Base-by-base conservation (phyloP, 2,888 invertebrate species). In the Punctoribates punctum region DNA sequence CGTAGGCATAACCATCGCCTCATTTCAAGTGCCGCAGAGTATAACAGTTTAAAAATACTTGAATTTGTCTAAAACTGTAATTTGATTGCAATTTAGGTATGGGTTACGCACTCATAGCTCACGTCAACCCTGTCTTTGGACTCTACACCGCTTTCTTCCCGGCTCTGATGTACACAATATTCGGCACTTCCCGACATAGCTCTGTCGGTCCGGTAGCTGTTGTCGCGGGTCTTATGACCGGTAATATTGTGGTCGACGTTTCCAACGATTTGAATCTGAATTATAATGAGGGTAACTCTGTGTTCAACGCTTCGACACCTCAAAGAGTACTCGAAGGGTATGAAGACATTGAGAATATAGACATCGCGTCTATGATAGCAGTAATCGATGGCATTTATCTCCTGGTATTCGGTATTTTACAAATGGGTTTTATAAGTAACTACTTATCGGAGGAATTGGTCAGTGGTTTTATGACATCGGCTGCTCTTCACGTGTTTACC, bases 361-460 rank as follows among this genome's bases (percentile, higher is more conserved):
- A 80, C 73, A 73, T 78, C 73, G 77, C 75, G 29, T 73, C 76
- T 13, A 70, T 79, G 27, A 25, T 79, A 13, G 74, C 78, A 42
- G 34, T 80, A 42, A 51, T 76, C 34, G 77, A 76, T 46, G 80
- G 80, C 13, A 57, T 67, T 9, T 72, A 75, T 74, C 57, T 84
- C 82, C 77, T 82, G 2, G 17, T 81, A 5, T 80, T 81, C 62
- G 81, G 81, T 27, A 29, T 82, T 6, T 77, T 82, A 70, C 81
- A 81, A 48, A 79, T 81, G 17, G 82, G 82, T 13, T 77, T 82
- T 6, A 62, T 82, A 46, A 80, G 81, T 13, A 81, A 82, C 9
- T 82, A 81, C 80, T 78, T 82, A 1, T 81, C 81, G 0, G 82
- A 82, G 62, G 81, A 82, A 54, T 78, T 82, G 9, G 81, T 82